phyloP scores from a whole-genome alignment of 2,888 invertebrate genomes.

The Cephus runcator region DNA sequence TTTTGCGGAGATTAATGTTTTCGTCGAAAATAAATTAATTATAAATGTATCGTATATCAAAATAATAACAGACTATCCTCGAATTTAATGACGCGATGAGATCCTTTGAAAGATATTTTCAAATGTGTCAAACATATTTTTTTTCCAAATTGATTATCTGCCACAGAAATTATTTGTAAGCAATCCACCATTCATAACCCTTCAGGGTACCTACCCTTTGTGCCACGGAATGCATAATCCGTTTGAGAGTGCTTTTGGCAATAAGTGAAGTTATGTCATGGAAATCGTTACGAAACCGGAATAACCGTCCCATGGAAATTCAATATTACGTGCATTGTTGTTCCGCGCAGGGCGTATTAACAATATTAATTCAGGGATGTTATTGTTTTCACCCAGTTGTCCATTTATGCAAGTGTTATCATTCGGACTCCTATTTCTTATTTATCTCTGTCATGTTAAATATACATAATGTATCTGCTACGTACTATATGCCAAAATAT shows the following conservation, averaged over 20 bases:
- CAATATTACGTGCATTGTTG: not conserved
- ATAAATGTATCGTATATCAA: too few relatives aligned
- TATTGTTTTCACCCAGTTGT: not conserved
- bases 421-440: too few relatives aligned
- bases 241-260: not conserved
- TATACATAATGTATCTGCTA: too few relatives aligned
- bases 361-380: not conserved
- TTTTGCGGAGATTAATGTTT: too few relatives aligned
- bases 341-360: not conserved
- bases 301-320: not conserved
- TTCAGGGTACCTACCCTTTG: too few relatives aligned
- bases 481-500: too few relatives aligned
- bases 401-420: not conserved
- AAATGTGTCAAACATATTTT: not conserved
- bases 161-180: not conserved
- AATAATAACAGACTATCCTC: too few relatives aligned
- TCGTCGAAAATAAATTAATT: too few relatives aligned
- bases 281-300: not conserved
- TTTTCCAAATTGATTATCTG: not conserved
- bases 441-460: too few relatives aligned
- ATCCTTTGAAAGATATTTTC: not conserved
- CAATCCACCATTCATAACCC: too few relatives aligned
- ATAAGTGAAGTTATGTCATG: not conserved
- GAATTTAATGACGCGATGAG: not conserved
- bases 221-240: too few relatives aligned